Conservation (phyloP, 2,797 vertebrate species). For the Tapera naevia region DNA sequence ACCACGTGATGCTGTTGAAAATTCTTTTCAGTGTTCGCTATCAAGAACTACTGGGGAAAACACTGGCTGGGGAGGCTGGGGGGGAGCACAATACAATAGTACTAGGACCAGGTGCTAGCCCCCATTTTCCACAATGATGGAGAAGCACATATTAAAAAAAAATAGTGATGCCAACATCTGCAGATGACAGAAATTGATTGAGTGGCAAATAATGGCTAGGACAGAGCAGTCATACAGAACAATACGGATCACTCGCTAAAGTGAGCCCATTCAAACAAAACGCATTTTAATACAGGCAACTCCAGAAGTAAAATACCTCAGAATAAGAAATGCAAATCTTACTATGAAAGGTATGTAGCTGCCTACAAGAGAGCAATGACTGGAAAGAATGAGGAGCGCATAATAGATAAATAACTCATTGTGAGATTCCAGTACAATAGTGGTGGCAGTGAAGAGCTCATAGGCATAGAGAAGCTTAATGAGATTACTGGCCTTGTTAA, state of each 20-base stretch:
- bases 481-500: slow-evolving; percentile 49
- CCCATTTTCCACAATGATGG: background rate
- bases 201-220: slow-evolving; percentile 41
- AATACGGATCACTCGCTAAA: slow-evolving; percentile 41
- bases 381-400: slow-evolving; percentile 32
- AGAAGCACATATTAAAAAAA: background rate
- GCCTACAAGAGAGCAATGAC: slow-evolving; percentile 19
- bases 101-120: background rate
- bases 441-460: background rate
- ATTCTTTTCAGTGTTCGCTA: background rate
- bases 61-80: background rate
- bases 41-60: background rate
- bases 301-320: slow-evolving; percentile 25
- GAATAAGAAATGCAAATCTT: slow-evolving; percentile 50
- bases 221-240: slow-evolving; percentile 55
- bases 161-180: background rate
- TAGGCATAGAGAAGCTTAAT: slow-evolving; percentile 6
- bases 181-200: slow-evolving; percentile 44
- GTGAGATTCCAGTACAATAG: slow-evolving; percentile 12
- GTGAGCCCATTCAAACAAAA: slow-evolving; percentile 49
- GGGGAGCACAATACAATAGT: background rate
- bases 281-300: slow-evolving; percentile 14
- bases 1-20: background rate
- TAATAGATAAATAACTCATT: slow-evolving; percentile 33
- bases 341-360: background rate